phyloP scores from a whole-genome alignment of 2,797 vertebrate genomes.

The Tachyglossus aculeatus region DNA sequence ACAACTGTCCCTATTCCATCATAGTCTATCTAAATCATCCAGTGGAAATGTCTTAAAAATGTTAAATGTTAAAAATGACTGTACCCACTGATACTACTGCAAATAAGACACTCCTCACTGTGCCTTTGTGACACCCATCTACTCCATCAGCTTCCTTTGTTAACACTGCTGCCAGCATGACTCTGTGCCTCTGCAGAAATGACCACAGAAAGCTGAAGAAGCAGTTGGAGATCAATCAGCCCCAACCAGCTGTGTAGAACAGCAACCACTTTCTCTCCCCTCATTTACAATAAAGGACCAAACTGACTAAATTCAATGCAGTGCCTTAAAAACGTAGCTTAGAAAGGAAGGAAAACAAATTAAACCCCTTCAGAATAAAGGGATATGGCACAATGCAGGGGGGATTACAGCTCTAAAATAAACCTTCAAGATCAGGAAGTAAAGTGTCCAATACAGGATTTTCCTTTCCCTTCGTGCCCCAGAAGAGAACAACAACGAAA shows the following conservation, averaged over 20 bases:
- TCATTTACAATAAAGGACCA: neutral
- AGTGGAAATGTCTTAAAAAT: no score
- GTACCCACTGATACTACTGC: no score
- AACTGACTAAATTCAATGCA: neutral
- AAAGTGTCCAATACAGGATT: conserved; percentile 32
- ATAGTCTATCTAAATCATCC: no score
- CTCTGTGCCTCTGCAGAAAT: neutral
- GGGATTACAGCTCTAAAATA: conserved; percentile 41
- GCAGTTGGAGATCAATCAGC: neutral
- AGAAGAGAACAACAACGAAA: conserved; percentile 49
- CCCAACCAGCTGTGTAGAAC: neutral
- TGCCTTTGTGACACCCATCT: no score
- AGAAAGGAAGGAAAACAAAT: conserved; percentile 28
- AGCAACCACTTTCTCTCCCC: conserved; percentile 3
- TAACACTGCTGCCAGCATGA: neutral
- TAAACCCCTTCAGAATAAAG: conserved; percentile 4
- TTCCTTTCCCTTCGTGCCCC: conserved; percentile 48
- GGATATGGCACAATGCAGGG: neutral
- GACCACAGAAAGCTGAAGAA: neutral
- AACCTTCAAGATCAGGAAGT: conserved; percentile 23
- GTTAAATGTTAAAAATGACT: no score
- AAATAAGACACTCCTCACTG: no score
- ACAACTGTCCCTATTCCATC: no score
- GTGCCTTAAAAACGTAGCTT: conserved; percentile 10
- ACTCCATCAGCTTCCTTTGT: no score